Base-by-base conservation (phyloP, 1,140 invertebrate species). In the Micrasema minimum region DNA sequence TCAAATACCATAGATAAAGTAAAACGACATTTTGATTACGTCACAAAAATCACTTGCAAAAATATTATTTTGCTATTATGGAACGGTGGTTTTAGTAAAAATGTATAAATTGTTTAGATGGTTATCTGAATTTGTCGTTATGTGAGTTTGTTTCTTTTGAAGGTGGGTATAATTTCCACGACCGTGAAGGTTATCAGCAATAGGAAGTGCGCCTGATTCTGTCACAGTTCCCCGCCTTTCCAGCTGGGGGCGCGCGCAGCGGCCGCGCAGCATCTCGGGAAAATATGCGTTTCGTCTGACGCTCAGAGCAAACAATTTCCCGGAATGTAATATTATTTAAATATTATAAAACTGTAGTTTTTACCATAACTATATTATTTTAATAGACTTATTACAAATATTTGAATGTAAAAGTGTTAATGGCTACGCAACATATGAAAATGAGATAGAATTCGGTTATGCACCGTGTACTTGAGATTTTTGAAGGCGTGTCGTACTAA, bases 251-350 rank as follows among this genome's bases (percentile, higher is more conserved):
- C 72, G 68, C 64, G 72, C 72, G 72, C 72, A 59, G 11, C 35
- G 22, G 20, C 22, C 14, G 31, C 72, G 72, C 72, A 74, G 72
- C 72, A 70, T 74, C 72, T 53, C 66, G 72, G 57, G 46, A 74
- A 74, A 48, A 43, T 26, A 14, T 31, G 62, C 61, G 62, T 48
- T 70, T 43, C 72, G 11, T 5, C 22, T 6, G 31, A 67, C 70
- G 72, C 72, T 70, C 3, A 11, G 50, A 9, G 38, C 35, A 14
- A 2, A 11, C 14, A 59, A 4, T 59, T 41, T 53, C 55, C 37
- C 46, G 46, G 46, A n/a, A 10, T 48, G n/a, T 2, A 31, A 31
- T 31, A 31, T 31, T 7, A 31, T 31, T 4, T 4, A 31, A 31
- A 31, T 31, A 31, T 31, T n/a, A n/a, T n/a, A n/a, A n/a, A n/a